A percentile compares a stretch with the other conserved stretches of the same genome.
Conservation (phyloP, 2,797 vertebrate species). For the Gila robusta region DNA sequence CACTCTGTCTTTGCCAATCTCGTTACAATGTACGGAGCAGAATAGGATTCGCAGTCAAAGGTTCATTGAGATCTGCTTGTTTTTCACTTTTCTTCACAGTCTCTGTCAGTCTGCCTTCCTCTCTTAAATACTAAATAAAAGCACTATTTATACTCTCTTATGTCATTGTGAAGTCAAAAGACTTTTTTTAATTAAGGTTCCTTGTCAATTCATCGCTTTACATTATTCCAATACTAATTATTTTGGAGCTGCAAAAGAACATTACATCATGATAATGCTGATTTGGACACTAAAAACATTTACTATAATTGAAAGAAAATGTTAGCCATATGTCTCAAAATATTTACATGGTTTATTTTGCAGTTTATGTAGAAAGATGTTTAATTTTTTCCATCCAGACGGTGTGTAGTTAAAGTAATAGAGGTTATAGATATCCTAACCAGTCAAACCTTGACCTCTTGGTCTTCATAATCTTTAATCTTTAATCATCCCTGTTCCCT, state of each 20-base stretch:
- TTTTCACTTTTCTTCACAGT: neutral
- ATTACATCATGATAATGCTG: neutral
- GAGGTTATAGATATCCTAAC: neutral
- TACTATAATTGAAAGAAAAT: neutral
- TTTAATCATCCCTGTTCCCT: constrained; percentile 22
- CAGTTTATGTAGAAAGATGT: neutral
- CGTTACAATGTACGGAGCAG: constrained; percentile 50
- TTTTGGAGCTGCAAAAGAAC: neutral
- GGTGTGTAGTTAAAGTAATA: neutral
- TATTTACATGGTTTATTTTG: neutral
- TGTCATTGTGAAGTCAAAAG: neutral
- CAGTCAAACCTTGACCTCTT: constrained; percentile 11
- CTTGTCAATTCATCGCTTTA: neutral
- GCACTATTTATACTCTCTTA: neutral
- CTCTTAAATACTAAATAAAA: neutral
- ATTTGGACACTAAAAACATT: neutral
- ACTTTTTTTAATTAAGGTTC: neutral
- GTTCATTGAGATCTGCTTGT: constrained; percentile 30
- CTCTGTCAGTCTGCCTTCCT: neutral
- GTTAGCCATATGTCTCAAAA: neutral
- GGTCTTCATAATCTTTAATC: constrained; percentile 25
- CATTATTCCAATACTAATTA: neutral
- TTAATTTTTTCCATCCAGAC: neutral
- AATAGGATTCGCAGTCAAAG: constrained; percentile 37
- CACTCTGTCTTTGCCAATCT: constrained; percentile 58